A percentile compares a stretch with the other conserved stretches of the same genome.
Evolutionary conservation across 2,797 vertebrate species (phyloP).

Genomic region (Cygnus olor): DNA sequence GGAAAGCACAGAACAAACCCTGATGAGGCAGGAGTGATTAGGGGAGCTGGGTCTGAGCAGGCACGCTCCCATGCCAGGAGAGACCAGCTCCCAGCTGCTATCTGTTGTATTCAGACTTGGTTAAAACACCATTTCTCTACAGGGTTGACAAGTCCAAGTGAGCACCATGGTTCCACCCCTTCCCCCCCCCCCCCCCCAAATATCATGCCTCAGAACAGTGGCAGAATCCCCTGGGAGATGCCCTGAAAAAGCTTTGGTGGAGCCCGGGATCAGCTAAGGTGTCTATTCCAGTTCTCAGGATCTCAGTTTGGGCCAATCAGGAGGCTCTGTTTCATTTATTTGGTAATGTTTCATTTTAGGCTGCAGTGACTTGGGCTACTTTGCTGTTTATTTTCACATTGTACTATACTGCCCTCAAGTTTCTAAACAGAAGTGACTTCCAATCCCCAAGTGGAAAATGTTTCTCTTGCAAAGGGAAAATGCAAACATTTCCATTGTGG

Average conservation of each 20-base stretch:
- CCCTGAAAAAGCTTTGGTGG: not conserved
- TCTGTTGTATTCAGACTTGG: not conserved
- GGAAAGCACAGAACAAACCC: not conserved
- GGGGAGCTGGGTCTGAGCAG: not conserved
- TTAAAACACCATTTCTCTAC: not conserved
- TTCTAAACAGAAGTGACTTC: conserved; percentile 2
- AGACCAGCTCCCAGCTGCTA: not conserved
- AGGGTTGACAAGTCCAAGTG: not conserved
- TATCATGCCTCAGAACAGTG: not conserved
- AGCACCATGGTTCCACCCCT: not conserved
- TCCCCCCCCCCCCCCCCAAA: not conserved
- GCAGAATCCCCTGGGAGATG: not conserved
- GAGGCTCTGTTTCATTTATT: not conserved
- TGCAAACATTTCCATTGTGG: not conserved
- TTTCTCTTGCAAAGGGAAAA: not conserved
- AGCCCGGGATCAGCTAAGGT: not conserved
- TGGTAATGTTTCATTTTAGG: not conserved
- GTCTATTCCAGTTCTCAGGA: not conserved
- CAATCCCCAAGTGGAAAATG: not conserved
- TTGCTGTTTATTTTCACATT: not conserved
- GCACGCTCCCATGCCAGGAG: accelerated
- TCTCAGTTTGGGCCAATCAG: not conserved
- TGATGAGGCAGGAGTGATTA: accelerated
- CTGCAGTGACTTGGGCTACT: not conserved
- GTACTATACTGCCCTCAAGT: not conserved